These are phyloP conservation scores for Kradibia gibbosae DNA, from an alignment of 1,140 invertebrate species.

Conservation along the genomic window DNA sequence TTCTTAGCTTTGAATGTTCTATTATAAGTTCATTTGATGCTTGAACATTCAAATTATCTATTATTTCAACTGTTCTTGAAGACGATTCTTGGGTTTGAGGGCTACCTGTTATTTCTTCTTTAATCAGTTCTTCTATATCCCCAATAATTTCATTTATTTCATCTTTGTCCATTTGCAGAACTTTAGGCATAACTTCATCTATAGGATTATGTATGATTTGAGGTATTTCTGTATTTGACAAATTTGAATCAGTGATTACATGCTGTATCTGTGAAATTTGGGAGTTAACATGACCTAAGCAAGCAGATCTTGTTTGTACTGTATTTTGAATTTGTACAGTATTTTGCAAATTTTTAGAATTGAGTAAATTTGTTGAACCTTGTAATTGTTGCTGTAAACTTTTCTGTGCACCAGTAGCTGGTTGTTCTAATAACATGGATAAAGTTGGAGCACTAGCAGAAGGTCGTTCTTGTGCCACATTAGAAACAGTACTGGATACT, in stretches of 20 bases:
- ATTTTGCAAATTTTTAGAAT: conserved; percentile 42
- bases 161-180: conserved; percentile 70
- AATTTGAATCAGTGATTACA: conserved; percentile 52
- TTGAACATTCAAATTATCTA: conserved; percentile 53
- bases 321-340: conserved; percentile 31
- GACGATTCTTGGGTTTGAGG: conserved; percentile 56
- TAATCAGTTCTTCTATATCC: conserved; percentile 71
- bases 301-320: conserved; percentile 26
- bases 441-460: conserved; percentile 78
- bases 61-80: conserved; percentile 37
- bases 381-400: conserved; percentile 49
- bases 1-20: conserved; percentile 54
- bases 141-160: conserved; percentile 72
- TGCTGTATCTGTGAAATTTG: conserved; percentile 46
- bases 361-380: conserved; percentile 8
- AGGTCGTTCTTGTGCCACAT: conserved; percentile 72
- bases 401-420: conserved; percentile 61
- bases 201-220: conserved; percentile 68
- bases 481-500: conserved; percentile 65
- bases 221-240: conserved; percentile 63
- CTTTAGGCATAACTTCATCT: conserved; percentile 69
- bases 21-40: conserved; percentile 16
- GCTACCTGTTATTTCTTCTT: conserved; percentile 68
- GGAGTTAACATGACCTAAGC: conserved; percentile 25
- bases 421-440: conserved; percentile 77